Conservation (phyloP, 2,797 vertebrate species). For the Rhabdophis nuchalis region DNA sequence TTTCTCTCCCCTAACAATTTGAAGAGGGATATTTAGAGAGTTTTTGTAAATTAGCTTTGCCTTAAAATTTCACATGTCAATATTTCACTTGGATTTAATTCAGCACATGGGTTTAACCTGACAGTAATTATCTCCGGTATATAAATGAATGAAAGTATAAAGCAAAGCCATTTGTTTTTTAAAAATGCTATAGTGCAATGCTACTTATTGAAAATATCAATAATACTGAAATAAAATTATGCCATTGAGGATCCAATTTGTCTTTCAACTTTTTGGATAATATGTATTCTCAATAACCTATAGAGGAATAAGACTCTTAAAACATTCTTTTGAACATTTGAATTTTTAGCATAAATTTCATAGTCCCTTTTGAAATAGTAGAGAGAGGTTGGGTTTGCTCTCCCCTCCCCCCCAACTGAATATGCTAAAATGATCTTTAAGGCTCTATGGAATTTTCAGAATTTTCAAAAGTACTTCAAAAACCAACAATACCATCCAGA, state of each 20-base stretch:
- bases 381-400: neutral
- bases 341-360: neutral
- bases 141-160: neutral
- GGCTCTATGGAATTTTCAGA: neutral
- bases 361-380: neutral
- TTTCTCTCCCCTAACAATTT: conserved; percentile 7
- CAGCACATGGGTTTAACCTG: neutral
- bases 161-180: neutral
- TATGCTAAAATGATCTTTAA: neutral
- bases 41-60: neutral
- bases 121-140: neutral
- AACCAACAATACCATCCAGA: neutral
- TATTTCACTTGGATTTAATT: neutral
- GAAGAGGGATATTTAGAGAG: neutral
- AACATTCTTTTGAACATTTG: neutral
- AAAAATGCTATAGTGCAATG: neutral
- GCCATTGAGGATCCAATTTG: neutral
- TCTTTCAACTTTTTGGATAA: neutral
- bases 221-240: neutral
- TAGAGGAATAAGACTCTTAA: neutral
- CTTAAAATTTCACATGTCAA: neutral
- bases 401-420: neutral
- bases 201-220: neutral
- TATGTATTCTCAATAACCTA: neutral
- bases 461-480: neutral